Evolutionary conservation across 2,888 invertebrate genomes (phyloP).

Genomic region (Chymomyza caudatula): DNA sequence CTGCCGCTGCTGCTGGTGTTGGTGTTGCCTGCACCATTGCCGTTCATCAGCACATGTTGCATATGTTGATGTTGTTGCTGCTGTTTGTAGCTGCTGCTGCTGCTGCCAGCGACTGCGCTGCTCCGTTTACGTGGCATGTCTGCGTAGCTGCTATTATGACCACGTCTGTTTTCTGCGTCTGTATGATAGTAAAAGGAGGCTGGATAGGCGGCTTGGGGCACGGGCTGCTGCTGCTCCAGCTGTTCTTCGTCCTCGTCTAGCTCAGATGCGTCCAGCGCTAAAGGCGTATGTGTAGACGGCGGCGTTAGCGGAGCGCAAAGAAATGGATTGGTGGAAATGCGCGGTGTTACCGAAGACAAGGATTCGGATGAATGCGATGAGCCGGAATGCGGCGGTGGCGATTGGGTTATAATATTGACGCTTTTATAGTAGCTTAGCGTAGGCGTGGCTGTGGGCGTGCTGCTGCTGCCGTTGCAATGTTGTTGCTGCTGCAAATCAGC

Average conservation of each 20-base stretch:
- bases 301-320: slow-evolving; percentile 65
- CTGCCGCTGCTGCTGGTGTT: slow-evolving; percentile 28
- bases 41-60: slow-evolving; percentile 43
- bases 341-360: slow-evolving; percentile 76
- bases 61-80: slow-evolving; percentile 40
- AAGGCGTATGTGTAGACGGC: slow-evolving; percentile 21
- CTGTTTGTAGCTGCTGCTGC: slow-evolving; percentile 39
- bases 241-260: slow-evolving; percentile 18
- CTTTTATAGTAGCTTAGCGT: slow-evolving; percentile 64
- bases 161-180: slow-evolving; percentile 20
- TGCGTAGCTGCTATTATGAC: slow-evolving; percentile 26
- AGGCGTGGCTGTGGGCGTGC: slow-evolving; percentile 34
- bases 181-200: slow-evolving; percentile 71
- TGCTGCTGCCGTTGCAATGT: slow-evolving; percentile 14
- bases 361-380: slow-evolving; percentile 78
- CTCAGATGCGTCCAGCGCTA: slow-evolving; percentile 26
- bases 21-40: slow-evolving; percentile 31
- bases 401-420: slow-evolving; percentile 73
- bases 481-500: no score
- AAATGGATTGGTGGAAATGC: slow-evolving; percentile 78
- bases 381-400: slow-evolving; percentile 75
- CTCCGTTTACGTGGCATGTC: slow-evolving; percentile 76
- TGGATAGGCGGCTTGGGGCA: slow-evolving; percentile 63
- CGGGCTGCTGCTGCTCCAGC: slow-evolving; percentile 17
- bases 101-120: slow-evolving; percentile 41